These are phyloP conservation scores for Chelidonichthys spinosus DNA, from an alignment of 2,797 vertebrate species.

Conservation along the genomic window DNA sequence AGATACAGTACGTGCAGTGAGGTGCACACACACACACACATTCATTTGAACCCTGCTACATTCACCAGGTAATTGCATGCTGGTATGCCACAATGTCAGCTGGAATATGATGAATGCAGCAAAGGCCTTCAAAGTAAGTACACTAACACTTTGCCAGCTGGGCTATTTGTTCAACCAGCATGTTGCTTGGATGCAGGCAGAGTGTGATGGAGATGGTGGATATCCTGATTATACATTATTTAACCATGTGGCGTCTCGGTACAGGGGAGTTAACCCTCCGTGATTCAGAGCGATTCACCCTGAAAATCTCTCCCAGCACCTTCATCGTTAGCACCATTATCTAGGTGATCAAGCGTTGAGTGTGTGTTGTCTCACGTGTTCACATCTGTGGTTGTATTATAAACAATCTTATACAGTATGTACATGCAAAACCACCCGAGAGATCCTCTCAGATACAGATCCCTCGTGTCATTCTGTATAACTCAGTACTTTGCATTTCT, in stretches of 20 bases:
- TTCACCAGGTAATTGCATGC: slow-evolving; percentile 61
- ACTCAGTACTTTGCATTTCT: slow-evolving; percentile 34
- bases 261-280: slow-evolving; percentile 30
- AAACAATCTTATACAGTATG: neutral
- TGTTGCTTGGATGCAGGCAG: slow-evolving; percentile 70
- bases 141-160: slow-evolving; percentile 77
- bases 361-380: neutral
- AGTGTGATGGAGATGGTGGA: slow-evolving; percentile 68
- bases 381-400: neutral
- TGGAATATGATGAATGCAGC: slow-evolving; percentile 73
- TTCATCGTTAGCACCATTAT: slow-evolving; percentile 56
- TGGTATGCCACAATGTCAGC: slow-evolving; percentile 60
- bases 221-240: slow-evolving; percentile 56
- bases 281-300: slow-evolving; percentile 66
- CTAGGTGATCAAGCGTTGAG: slow-evolving; percentile 37
- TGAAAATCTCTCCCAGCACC: slow-evolving; percentile 55
- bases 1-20: slow-evolving; percentile 24
- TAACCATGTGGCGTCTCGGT: slow-evolving; percentile 48
- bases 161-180: slow-evolving; percentile 72
- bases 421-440: slow-evolving; percentile 16
- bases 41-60: slow-evolving; percentile 41
- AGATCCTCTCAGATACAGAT: neutral
- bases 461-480: neutral
- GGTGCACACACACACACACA: slow-evolving; percentile 4
- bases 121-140: slow-evolving; percentile 72